A percentile compares a stretch with the other conserved stretches of the same genome.
Evolutionary conservation across 2,888 invertebrate genomes (phyloP).

Genomic region (Folsomia candida): DNA sequence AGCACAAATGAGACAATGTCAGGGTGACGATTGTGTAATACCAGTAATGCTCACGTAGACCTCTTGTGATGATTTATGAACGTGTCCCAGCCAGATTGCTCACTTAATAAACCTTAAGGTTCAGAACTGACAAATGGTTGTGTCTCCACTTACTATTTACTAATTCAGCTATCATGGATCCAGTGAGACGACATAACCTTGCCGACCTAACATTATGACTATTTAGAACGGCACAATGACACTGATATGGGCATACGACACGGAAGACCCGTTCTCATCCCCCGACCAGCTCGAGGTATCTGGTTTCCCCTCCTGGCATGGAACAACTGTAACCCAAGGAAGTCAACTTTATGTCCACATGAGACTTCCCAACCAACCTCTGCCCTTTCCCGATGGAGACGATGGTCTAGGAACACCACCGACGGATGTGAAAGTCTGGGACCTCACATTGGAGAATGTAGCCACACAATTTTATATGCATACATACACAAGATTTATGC

Average conservation of each 20-base stretch:
- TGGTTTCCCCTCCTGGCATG: constrained; percentile 55
- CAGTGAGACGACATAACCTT: too few relatives aligned
- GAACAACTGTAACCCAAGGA: constrained; percentile 64
- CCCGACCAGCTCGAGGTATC: not conserved
- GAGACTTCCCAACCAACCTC: constrained; percentile 21
- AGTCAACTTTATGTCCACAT: constrained; percentile 59
- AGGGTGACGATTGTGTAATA: too few relatives aligned
- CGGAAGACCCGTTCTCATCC: constrained; percentile 21
- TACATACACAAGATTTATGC: not conserved
- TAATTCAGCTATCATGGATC: too few relatives aligned
- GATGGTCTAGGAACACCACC: not conserved
- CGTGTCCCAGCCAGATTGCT: too few relatives aligned
- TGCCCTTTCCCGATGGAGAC: constrained; percentile 31
- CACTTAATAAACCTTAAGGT: too few relatives aligned
- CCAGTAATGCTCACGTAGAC: too few relatives aligned
- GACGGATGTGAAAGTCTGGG: constrained; percentile 25
- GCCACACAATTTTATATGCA: not conserved
- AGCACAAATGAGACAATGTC: too few relatives aligned
- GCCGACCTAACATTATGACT: not conserved
- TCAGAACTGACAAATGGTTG: too few relatives aligned
- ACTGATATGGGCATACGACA: constrained; percentile 68
- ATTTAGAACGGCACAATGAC: constrained; percentile 66
- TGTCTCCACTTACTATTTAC: too few relatives aligned
- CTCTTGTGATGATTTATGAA: too few relatives aligned
- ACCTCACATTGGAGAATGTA: constrained; percentile 34